These are phyloP conservation scores for Thymelicus lineola DNA, from an alignment of 2,888 invertebrate species.

Conservation along the genomic window DNA sequence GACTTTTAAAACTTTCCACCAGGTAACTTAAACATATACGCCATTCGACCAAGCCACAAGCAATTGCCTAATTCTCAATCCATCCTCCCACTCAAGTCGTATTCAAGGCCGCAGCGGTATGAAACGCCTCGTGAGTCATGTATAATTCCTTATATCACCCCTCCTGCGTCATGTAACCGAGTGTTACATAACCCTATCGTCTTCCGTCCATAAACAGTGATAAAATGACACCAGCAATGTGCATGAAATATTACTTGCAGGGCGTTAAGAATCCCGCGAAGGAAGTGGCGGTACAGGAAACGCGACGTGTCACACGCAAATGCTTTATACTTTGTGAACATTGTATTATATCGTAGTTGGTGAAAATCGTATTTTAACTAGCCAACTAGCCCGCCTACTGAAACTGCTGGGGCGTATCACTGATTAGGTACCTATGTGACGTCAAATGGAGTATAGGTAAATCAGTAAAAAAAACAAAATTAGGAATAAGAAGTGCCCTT, in stretches of 20 bases:
- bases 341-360: conserved; percentile 2
- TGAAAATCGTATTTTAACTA: conserved; percentile 7
- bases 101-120: too few relatives aligned
- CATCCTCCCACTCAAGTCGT: too few relatives aligned
- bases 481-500: too few relatives aligned
- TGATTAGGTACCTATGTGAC: neutral
- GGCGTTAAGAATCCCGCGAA: conserved; percentile 21
- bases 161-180: conserved; percentile 1
- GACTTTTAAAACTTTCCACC: too few relatives aligned
- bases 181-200: neutral
- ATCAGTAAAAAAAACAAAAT: too few relatives aligned
- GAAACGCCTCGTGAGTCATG: too few relatives aligned
- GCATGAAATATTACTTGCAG: conserved; percentile 24
- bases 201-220: conserved; percentile 30
- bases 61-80: too few relatives aligned
- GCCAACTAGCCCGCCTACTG: neutral
- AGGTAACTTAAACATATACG: too few relatives aligned
- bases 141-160: too few relatives aligned
- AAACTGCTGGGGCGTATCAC: neutral
- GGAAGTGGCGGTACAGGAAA: conserved; percentile 1
- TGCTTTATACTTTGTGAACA: conserved; percentile 11
- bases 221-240: conserved; percentile 23
- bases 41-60: too few relatives aligned
- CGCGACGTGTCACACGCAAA: conserved; percentile 29
- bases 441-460: neutral